Evolutionary conservation across 2,888 invertebrate genomes (phyloP).

Genomic region (Heliconius erato): DNA sequence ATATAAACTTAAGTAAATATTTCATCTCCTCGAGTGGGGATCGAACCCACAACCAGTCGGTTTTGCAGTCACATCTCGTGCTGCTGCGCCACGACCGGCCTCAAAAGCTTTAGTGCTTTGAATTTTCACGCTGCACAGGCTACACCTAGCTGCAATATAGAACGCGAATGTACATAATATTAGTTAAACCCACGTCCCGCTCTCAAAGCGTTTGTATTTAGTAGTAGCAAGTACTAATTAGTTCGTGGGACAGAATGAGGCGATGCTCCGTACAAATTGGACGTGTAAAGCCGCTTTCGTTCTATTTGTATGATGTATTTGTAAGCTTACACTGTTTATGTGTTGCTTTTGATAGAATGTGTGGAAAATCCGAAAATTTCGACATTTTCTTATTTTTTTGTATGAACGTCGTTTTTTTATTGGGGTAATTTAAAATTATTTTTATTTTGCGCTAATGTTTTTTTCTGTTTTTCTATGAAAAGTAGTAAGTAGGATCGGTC

Average conservation of each 20-base stretch:
- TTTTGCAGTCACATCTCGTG: no score
- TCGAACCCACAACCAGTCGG: no score
- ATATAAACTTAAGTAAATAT: no score
- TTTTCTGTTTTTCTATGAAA: neutral
- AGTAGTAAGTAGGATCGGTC: neutral
- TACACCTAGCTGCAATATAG: neutral
- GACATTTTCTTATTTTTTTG: neutral
- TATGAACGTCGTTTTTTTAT: neutral
- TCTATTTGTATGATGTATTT: neutral
- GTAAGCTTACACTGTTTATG: slow-evolving; percentile 6
- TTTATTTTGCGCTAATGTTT: neutral
- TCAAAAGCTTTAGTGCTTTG: no score
- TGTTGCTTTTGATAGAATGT: neutral
- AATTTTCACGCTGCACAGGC: no score
- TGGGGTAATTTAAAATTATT: neutral
- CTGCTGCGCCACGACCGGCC: no score
- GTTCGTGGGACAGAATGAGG: slow-evolving; percentile 5
- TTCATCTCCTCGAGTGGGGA: no score
- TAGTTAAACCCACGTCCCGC: neutral
- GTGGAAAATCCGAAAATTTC: neutral
- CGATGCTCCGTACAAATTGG: neutral
- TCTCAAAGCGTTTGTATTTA: neutral
- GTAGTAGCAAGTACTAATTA: slow-evolving; percentile 7
- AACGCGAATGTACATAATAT: neutral
- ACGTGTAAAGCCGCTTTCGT: neutral